These are phyloP conservation scores for Drosophila elegans DNA, from an alignment of 1,140 invertebrate species.

Conservation along the genomic window DNA sequence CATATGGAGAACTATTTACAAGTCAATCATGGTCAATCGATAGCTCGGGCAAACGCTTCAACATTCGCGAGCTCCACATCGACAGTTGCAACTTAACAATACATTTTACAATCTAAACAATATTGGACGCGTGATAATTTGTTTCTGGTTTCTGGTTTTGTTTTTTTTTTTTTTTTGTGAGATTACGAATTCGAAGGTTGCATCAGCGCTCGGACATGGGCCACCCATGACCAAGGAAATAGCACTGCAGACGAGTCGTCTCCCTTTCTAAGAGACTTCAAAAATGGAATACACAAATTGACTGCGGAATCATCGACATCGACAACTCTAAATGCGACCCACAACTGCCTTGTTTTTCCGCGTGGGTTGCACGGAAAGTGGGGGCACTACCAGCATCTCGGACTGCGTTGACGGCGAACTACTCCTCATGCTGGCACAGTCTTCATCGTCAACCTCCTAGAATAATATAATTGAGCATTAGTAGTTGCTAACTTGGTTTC, in stretches of 20 bases:
- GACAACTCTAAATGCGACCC: constrained; percentile 60
- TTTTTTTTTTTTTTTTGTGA: constrained; percentile 42
- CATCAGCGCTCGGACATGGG: constrained; percentile 19
- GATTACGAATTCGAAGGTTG: constrained; percentile 58
- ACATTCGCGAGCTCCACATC: constrained; percentile 54
- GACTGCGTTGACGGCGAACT: constrained; percentile 86
- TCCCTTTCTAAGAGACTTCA: constrained; percentile 17
- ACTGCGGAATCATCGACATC: constrained; percentile 15
- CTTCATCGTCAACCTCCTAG: constrained; percentile 88
- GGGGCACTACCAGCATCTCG: constrained; percentile 89
- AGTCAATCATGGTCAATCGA: constrained; percentile 51
- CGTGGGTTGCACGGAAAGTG: constrained; percentile 92
- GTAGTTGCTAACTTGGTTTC: background rate
- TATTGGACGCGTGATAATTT: constrained; percentile 58
- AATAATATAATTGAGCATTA: constrained; percentile 43
- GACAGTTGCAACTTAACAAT: constrained; percentile 48
- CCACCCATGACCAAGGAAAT: constrained; percentile 25
- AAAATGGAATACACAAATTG: constrained; percentile 64
- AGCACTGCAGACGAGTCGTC: constrained; percentile 39
- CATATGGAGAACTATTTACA: constrained; percentile 65
- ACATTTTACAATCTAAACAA: constrained; percentile 55
- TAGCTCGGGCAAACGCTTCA: constrained; percentile 61
- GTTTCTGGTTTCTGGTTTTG: constrained; percentile 45
- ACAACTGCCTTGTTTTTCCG: constrained; percentile 88
- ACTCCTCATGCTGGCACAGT: constrained; percentile 86